Base-by-base conservation (phyloP, 2,888 invertebrate species). In the Ernsta delagoae region DNA sequence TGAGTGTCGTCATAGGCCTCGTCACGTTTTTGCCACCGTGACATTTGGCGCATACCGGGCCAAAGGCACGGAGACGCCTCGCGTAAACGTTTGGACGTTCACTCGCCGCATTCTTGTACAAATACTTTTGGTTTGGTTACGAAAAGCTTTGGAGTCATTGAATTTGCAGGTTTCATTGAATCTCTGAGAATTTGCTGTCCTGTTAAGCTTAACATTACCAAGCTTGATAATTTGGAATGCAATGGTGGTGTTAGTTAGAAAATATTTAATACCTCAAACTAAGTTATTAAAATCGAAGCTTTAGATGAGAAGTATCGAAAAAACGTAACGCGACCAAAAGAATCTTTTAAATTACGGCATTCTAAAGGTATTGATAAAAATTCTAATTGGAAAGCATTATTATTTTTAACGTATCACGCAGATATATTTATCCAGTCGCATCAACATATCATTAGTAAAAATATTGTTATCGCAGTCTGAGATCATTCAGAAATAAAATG, bases 31-130 rank as follows among this genome's bases (percentile, higher is more conserved):
- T 82, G 86, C 83, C 83, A 79, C 77, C 81, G 80, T 90, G 91
- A 88, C 90, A 91, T 92, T 92, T 89, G 81, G 59, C 77, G 79
- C 78, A 82, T 79, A 80, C 81, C 76, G 80, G 78, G 78, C 63
- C 24, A 63, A 65, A 70, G 63, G 60, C 68, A 57, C 56, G 60
- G 72, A 72, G 70, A 71, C 67, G 73, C 71, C 70, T 72, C 79
- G 78, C 60, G 56, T 16, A 61, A 61, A 45, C 53, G 78, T 81
- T 80, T 78, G 81, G 79, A 85, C 90, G 84, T 90, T 90, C 90
- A 88, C 90, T 87, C 75, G 78, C 84, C 86, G 84, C 90, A 91
- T 92, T 91, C 91, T 89, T 74, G 67, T 45, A 39, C 34, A 57
- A 36, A 57, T 57, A 57, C 57, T 34, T 34, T 36, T n/a, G n/a